Percentiles rank a stretch among this genome's conserved stretches.
Evolutionary conservation across 2,888 invertebrate genomes (phyloP).

Genomic region (Neoitamus cyanurus): DNA sequence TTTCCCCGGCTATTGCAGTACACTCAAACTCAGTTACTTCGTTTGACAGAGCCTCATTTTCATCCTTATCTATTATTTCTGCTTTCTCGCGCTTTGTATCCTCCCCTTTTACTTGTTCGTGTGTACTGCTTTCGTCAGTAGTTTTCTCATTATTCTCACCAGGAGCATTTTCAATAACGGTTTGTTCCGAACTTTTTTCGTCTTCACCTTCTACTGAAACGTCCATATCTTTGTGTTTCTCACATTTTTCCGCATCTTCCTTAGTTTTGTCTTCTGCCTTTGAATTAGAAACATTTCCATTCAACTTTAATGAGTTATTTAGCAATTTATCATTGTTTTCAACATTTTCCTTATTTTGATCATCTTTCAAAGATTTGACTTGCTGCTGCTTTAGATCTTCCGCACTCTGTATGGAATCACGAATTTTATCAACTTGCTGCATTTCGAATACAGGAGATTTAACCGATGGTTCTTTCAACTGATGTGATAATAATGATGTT

Average conservation of each 20-base stretch:
- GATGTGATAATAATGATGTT: neutral
- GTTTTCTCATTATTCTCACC: neutral
- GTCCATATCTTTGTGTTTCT: neutral
- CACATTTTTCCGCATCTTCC: neutral
- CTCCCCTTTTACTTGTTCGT: neutral
- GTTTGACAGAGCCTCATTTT: constrained; percentile 28
- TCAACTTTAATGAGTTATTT: constrained; percentile 15
- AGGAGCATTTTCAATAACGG: neutral
- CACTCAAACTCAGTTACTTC: neutral
- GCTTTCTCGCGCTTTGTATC: neutral
- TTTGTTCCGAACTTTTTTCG: neutral
- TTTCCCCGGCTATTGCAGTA: neutral
- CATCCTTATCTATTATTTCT: neutral
- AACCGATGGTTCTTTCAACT: neutral
- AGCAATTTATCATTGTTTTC: constrained; percentile 40
- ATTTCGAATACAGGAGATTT: constrained; percentile 14
- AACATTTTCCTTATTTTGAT: constrained; percentile 43
- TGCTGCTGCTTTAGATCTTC: constrained; percentile 40
- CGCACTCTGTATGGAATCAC: constrained; percentile 42
- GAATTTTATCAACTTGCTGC: constrained; percentile 50
- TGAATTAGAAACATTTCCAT: constrained; percentile 1
- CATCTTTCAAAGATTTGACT: constrained; percentile 14
- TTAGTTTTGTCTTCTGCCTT: constrained; percentile 4
- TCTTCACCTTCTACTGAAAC: neutral
- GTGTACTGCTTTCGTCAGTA: neutral